phyloP scores from a whole-genome alignment of 2,797 vertebrate genomes.

The Crax fasciolata region DNA sequence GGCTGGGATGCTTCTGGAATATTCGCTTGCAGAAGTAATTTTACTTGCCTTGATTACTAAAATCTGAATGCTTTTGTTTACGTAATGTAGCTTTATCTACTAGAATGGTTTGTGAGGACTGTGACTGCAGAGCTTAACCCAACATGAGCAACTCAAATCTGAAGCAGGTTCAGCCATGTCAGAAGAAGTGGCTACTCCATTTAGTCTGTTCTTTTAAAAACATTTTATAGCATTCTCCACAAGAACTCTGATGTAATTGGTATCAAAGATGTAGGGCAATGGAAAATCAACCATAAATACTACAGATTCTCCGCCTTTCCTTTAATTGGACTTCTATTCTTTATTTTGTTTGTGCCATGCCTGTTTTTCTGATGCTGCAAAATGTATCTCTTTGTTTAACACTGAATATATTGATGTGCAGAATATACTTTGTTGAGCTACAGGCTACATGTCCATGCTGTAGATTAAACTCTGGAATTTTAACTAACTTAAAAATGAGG shows the following conservation, averaged over 20 bases:
- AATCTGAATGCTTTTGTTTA: neutral
- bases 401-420: neutral
- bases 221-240: neutral
- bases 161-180: neutral
- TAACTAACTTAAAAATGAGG: neutral
- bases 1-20: neutral
- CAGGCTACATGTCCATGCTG: neutral
- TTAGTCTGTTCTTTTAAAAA: neutral
- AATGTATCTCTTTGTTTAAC: neutral
- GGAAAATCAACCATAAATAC: conserved; percentile 19
- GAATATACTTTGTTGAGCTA: neutral
- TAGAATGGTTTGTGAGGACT: neutral
- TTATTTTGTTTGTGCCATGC: neutral
- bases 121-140: neutral
- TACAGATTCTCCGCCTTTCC: conserved; percentile 8
- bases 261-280: neutral
- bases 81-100: neutral
- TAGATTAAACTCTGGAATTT: neutral
- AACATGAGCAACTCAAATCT: fast-evolving
- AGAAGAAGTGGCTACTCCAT: neutral
- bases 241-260: neutral
- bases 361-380: neutral
- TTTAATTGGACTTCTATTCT: neutral
- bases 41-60: neutral
- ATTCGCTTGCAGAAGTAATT: neutral